A percentile compares a stretch with the other conserved stretches of the same genome.
Conservation (phyloP, 1,140 invertebrate species). For the Halictus rubicundus region DNA sequence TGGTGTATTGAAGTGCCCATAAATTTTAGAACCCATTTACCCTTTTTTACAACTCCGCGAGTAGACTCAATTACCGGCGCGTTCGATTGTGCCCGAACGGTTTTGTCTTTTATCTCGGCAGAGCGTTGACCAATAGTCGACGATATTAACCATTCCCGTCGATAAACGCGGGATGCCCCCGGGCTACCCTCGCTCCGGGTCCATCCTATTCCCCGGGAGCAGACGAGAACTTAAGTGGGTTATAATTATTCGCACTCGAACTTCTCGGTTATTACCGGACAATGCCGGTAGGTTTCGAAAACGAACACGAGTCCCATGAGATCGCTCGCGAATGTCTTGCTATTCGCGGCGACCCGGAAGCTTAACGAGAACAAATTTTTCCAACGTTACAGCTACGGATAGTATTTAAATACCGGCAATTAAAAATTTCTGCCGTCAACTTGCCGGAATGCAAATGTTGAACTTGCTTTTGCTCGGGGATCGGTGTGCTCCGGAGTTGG, state of each 20-base stretch:
- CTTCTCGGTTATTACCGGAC: constrained; percentile 56
- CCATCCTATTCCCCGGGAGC: constrained; percentile 14
- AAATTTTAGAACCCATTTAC: no score
- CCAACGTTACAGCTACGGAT: no score
- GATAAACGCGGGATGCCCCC: not conserved
- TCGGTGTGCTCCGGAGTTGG: no score
- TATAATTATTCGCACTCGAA: constrained; percentile 70
- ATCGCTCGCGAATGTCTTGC: not conserved
- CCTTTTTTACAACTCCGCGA: no score
- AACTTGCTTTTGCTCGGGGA: not conserved
- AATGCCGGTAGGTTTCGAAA: constrained; percentile 61
- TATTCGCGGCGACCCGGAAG: not conserved
- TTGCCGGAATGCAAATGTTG: not conserved
- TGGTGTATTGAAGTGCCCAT: no score
- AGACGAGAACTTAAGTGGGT: constrained; percentile 52
- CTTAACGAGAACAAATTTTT: constrained; percentile 16
- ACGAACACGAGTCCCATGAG: not conserved
- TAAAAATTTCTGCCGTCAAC: not conserved
- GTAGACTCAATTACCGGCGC: no score
- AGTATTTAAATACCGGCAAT: not conserved
- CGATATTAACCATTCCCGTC: not conserved
- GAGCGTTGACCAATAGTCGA: not conserved
- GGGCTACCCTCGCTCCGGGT: not conserved
- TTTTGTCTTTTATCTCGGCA: not conserved
- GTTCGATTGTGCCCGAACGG: no score